These are phyloP conservation scores for Xylocopa sonorina DNA, from an alignment of 1,140 invertebrate species.

Conservation along the genomic window DNA sequence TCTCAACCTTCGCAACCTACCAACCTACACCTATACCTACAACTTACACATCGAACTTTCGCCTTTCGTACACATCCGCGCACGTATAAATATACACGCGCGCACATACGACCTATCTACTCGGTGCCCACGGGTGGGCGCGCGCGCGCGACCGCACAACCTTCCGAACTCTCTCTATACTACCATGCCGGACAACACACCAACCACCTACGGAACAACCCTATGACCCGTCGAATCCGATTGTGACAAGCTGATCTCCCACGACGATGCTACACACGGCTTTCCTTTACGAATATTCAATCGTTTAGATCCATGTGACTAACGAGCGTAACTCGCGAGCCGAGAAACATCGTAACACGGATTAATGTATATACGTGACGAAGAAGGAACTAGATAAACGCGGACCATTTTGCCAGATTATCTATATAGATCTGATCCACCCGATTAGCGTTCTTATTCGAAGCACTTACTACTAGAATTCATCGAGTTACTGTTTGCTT, in stretches of 20 bases:
- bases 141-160: constrained; percentile 47
- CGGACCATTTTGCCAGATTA: constrained; percentile 37
- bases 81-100: not conserved
- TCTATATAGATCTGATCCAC: constrained; percentile 25
- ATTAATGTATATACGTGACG: not conserved
- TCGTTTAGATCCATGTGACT: not conserved
- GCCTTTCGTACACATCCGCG: constrained; percentile 6
- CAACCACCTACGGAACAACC: constrained; percentile 54
- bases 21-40: constrained; percentile 61
- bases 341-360: not conserved
- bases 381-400: constrained; percentile 41
- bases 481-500: not conserved
- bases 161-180: constrained; percentile 42
- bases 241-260: constrained; percentile 16
- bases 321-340: not conserved
- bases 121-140: constrained; percentile 21
- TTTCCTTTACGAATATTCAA: not conserved
- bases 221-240: constrained; percentile 48
- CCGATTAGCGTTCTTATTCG: not conserved
- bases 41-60: constrained; percentile 36
- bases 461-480: not conserved
- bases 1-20: constrained; percentile 64
- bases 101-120: constrained; percentile 11
- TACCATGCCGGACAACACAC: constrained; percentile 48
- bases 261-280: not conserved